A percentile compares a stretch with the other conserved stretches of the same genome.
phyloP scores from a whole-genome alignment of 2,888 invertebrate species.

The Lydus trimaculatus region DNA sequence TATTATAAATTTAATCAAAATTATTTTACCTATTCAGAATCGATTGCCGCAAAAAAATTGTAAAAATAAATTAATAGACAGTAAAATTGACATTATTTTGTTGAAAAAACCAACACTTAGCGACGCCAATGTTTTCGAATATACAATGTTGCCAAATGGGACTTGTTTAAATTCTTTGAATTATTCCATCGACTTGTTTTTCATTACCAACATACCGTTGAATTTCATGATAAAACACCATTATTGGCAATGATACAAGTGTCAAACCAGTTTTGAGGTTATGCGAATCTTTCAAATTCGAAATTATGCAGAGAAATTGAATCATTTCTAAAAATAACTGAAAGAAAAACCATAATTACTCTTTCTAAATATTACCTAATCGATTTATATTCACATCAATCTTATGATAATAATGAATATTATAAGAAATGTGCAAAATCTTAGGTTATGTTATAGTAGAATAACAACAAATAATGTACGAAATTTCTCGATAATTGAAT shows the following conservation, averaged over 20 bases:
- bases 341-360: not conserved
- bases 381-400: not conserved
- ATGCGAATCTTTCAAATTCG: not conserved
- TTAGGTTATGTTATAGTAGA: not conserved
- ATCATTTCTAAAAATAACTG: constrained; percentile 5
- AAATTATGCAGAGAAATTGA: constrained; percentile 4
- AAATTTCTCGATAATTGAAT: constrained; percentile 59
- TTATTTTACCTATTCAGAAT: not conserved
- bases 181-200: not conserved
- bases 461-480: constrained; percentile 21
- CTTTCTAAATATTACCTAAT: not conserved
- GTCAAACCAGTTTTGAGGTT: not conserved
- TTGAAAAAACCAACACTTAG: not conserved
- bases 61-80: not conserved
- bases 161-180: too few relatives aligned
- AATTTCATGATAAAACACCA: constrained; percentile 10
- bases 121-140: constrained; percentile 16
- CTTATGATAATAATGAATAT: not conserved
- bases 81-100: not conserved
- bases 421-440: not conserved
- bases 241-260: not conserved
- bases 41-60: not conserved
- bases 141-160: not conserved
- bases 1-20: not conserved
- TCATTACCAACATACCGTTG: not conserved